These are phyloP conservation scores for Phymatocera aterrima DNA, from an alignment of 2,888 invertebrate species.

Conservation along the genomic window DNA sequence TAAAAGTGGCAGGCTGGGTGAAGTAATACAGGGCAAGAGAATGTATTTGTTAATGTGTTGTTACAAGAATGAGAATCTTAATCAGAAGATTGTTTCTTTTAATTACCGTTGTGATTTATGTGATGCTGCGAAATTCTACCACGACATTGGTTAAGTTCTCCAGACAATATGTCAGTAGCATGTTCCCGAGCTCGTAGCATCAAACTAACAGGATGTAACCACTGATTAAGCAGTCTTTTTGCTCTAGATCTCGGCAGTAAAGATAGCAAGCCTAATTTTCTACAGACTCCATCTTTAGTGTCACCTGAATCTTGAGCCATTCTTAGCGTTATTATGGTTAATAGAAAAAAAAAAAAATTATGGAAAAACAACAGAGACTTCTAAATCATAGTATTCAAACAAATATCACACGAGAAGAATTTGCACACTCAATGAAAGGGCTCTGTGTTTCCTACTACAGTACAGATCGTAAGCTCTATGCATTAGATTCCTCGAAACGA, in stretches of 20 bases:
- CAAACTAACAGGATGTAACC: slow-evolving; percentile 86
- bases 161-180: slow-evolving; percentile 87
- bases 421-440: not conserved
- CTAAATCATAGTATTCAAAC: slow-evolving; percentile 55
- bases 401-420: slow-evolving; percentile 39
- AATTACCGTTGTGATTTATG: slow-evolving; percentile 68
- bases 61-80: slow-evolving; percentile 7
- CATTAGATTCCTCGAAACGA: not conserved
- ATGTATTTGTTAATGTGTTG: slow-evolving; percentile 27
- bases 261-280: slow-evolving; percentile 85
- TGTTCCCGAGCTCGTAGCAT: slow-evolving; percentile 89
- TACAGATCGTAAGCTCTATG: slow-evolving; percentile 10
- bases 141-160: slow-evolving; percentile 75
- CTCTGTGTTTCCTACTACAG: not conserved
- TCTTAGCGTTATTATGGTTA: slow-evolving; percentile 51
- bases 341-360: not conserved
- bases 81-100: slow-evolving; percentile 23
- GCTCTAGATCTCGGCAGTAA: slow-evolving; percentile 87
- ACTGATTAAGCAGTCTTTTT: slow-evolving; percentile 85
- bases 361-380: not conserved
- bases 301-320: slow-evolving; percentile 75
- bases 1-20: not conserved
- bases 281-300: slow-evolving; percentile 79
- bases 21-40: not conserved
- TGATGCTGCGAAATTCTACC: slow-evolving; percentile 67